Evolutionary conservation across 2,888 invertebrate genomes (phyloP).

Genomic region (Hoplodrina blanda): DNA sequence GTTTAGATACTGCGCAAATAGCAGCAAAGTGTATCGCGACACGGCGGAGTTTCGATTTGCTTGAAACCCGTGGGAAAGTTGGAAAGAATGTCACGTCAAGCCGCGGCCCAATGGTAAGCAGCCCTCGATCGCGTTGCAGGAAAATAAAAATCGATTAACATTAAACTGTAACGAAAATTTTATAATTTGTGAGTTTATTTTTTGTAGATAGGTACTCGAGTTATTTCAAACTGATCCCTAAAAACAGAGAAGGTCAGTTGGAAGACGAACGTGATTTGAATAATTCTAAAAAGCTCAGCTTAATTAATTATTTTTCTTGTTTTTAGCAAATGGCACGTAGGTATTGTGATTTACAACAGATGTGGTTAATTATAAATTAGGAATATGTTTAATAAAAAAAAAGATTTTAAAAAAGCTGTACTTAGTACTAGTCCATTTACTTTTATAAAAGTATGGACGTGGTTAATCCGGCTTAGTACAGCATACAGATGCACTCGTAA

Average conservation of each 20-base stretch:
- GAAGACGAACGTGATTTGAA: conserved; percentile 61
- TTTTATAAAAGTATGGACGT: conserved; percentile 10
- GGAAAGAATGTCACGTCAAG: conserved; percentile 71
- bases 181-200: conserved; percentile 54
- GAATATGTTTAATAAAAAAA: not conserved
- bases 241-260: conserved; percentile 40
- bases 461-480: conserved; percentile 7
- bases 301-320: conserved; percentile 55
- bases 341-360: conserved; percentile 51
- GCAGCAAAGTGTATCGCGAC: conserved; percentile 50
- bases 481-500: conserved; percentile 27
- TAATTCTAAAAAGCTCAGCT: conserved; percentile 49
- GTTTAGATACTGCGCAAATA: conserved; percentile 44
- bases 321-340: conserved; percentile 38
- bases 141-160: conserved; percentile 67
- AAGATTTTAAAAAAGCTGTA: conserved; percentile 8
- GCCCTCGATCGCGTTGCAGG: conserved; percentile 75
- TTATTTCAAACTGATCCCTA: conserved; percentile 52
- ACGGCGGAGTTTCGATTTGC: conserved; percentile 55
- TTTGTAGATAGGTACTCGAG: conserved; percentile 38
- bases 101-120: conserved; percentile 76
- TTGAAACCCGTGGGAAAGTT: conserved; percentile 65
- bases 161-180: conserved; percentile 61
- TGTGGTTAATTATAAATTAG: conserved; percentile 17
- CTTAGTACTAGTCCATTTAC: not conserved